Evolutionary conservation across 1,140 invertebrate genomes (phyloP).

Genomic region (Brachionus plicatilis): DNA sequence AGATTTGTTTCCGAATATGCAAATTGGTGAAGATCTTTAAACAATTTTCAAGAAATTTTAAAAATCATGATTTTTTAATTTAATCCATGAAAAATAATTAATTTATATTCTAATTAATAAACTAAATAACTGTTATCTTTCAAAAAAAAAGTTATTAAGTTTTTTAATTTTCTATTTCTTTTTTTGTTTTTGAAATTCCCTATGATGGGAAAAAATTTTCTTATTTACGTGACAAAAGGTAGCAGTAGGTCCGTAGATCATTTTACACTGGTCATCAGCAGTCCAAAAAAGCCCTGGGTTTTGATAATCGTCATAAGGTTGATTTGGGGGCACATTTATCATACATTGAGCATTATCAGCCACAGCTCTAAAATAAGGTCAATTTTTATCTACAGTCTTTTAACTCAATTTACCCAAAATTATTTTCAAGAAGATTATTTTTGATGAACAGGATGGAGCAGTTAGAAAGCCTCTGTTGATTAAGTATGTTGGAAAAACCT

Average conservation of each 20-base stretch:
- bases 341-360: neutral
- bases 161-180: no score
- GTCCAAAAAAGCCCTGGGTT: constrained; percentile 18
- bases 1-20: no score
- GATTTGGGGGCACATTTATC: neutral
- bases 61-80: no score
- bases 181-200: neutral
- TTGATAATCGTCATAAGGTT: constrained; percentile 11
- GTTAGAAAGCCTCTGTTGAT: constrained; percentile 15
- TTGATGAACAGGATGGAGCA: neutral
- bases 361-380: neutral
- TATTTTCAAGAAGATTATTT: neutral
- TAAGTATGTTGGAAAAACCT: neutral
- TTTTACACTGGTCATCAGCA: constrained; percentile 39
- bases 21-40: no score
- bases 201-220: neutral
- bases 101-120: no score
- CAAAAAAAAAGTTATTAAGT: neutral
- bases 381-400: neutral
- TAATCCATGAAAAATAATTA: no score
- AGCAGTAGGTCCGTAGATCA: constrained; percentile 7
- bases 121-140: neutral
- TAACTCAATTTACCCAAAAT: neutral
- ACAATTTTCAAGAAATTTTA: no score
- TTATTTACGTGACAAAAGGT: constrained; percentile 24